Percentiles rank a stretch among this genome's conserved stretches.
phyloP scores from a whole-genome alignment of 2,797 vertebrate genomes.

The Tauraco hartlaubi region DNA sequence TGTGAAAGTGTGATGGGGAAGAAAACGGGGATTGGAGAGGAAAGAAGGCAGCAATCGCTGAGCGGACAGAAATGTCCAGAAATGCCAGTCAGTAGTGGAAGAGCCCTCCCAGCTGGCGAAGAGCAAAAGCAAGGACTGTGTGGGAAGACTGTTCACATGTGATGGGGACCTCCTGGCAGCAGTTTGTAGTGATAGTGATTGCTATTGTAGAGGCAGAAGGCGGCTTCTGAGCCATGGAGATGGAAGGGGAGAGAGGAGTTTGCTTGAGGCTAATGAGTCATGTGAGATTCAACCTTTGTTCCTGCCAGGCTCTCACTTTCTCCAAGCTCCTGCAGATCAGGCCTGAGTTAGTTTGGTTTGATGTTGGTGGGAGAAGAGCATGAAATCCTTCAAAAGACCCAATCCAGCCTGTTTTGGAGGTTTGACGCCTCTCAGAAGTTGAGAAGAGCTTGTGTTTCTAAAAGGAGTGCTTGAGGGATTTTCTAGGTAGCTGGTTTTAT shows the following conservation, averaged over 20 bases:
- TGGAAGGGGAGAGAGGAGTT: not conserved
- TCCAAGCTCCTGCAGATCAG: not conserved
- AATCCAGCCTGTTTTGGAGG: not conserved
- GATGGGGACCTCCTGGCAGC: not conserved
- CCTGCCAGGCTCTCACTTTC: not conserved
- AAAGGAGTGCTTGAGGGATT: not conserved
- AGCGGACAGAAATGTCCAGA: not conserved
- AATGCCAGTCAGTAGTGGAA: not conserved
- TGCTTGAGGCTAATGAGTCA: not conserved
- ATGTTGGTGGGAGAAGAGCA: rapidly evolving
- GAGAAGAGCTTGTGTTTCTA: not conserved
- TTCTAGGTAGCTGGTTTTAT: not conserved
- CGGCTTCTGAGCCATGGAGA: rapidly evolving
- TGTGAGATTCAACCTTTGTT: not conserved
- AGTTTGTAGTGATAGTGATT: not conserved
- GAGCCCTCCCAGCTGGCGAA: not conserved
- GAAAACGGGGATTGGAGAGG: not conserved
- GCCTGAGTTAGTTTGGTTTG: not conserved
- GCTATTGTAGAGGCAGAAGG: not conserved
- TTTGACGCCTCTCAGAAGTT: not conserved
- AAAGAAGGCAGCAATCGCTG: not conserved
- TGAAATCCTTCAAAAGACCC: not conserved
- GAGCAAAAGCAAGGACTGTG: not conserved
- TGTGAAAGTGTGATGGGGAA: not conserved
- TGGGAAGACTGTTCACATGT: rapidly evolving